phyloP scores from a whole-genome alignment of 2,797 vertebrate genomes.

The Gila robusta region DNA sequence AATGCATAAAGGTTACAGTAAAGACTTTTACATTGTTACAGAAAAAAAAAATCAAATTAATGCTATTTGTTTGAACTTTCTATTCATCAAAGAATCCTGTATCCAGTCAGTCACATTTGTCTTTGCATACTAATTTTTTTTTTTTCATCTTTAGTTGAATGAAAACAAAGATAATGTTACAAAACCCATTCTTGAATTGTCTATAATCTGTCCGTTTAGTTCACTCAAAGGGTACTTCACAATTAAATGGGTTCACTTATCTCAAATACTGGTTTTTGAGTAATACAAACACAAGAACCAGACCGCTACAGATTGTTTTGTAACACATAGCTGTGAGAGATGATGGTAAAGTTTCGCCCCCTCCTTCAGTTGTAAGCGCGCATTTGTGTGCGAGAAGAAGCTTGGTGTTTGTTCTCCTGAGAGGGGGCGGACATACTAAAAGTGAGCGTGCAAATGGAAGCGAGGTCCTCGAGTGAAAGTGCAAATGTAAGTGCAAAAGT shows the following conservation, averaged over 20 bases:
- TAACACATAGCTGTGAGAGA: not conserved
- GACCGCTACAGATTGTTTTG: not conserved
- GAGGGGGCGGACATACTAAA: constrained; percentile 17
- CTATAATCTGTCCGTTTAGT: not conserved
- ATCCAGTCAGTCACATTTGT: too few relatives aligned
- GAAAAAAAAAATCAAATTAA: too few relatives aligned
- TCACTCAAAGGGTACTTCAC: not conserved
- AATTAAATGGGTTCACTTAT: constrained; percentile 15
- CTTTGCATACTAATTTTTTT: not conserved
- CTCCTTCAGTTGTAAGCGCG: not conserved
- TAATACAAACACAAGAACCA: not conserved
- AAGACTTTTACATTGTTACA: too few relatives aligned
- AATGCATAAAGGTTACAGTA: too few relatives aligned
- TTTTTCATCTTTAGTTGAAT: not conserved
- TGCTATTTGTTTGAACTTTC: not conserved
- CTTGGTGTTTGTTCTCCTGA: not conserved
- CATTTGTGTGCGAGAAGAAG: not conserved
- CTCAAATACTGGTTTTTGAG: constrained; percentile 1
- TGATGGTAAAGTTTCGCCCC: not conserved
- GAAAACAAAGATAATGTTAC: not conserved
- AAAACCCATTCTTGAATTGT: not conserved
- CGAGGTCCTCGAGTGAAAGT: constrained; percentile 11
- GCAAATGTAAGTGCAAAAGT: constrained; percentile 45
- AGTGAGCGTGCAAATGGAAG: constrained; percentile 26
- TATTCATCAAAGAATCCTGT: not conserved